phyloP scores from a whole-genome alignment of 1,140 invertebrate species.

The Yoshiicerus persimilis region DNA sequence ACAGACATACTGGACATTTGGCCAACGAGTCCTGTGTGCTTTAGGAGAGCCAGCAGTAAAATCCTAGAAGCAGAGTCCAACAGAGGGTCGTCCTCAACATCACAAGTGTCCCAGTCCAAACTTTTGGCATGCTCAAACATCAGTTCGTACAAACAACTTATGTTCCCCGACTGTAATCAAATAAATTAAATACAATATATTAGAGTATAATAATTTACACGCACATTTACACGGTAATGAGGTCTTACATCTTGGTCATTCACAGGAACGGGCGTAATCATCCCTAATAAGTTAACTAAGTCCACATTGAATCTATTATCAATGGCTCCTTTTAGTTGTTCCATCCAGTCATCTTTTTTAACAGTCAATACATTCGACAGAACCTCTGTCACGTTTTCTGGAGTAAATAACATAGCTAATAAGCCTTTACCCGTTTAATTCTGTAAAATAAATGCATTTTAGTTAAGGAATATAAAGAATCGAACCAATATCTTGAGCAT shows the following conservation, averaged over 20 bases:
- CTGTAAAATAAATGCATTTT: background rate
- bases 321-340: conserved; percentile 18
- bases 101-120: conserved; percentile 60
- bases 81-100: conserved; percentile 56
- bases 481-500: conserved; percentile 14
- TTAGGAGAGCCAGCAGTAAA: conserved; percentile 60
- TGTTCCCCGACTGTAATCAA: background rate
- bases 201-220: background rate
- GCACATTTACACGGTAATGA: background rate
- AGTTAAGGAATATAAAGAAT: background rate
- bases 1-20: conserved; percentile 43
- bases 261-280: conserved; percentile 38
- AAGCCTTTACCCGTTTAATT: too few relatives aligned
- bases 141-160: conserved; percentile 44
- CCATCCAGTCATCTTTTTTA: conserved; percentile 35
- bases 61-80: conserved; percentile 59
- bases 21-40: conserved; percentile 57
- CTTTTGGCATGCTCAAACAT: conserved; percentile 51
- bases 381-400: conserved; percentile 27
- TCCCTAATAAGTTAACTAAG: conserved; percentile 25
- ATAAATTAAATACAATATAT: background rate
- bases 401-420: background rate
- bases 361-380: conserved; percentile 12
- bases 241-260: conserved; percentile 14
- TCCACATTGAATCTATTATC: background rate